phyloP scores from a whole-genome alignment of 1,140 invertebrate genomes.

The Drosophila bocqueti region DNA sequence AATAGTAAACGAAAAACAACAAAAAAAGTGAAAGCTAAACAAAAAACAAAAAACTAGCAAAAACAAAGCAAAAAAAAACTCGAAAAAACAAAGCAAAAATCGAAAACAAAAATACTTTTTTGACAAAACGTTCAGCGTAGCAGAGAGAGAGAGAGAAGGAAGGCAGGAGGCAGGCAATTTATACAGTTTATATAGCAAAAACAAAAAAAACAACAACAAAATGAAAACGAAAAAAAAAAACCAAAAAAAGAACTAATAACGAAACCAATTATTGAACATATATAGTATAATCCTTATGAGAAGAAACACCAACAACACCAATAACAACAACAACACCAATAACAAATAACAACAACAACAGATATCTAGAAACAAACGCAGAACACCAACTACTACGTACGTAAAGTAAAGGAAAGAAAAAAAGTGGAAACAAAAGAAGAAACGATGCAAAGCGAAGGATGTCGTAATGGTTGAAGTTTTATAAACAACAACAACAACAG shows the following conservation, averaged over 20 bases:
- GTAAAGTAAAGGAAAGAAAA: constrained; percentile 26
- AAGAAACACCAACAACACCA: constrained; percentile 23
- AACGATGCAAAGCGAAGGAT: constrained; percentile 6
- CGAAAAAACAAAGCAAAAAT: constrained; percentile 48
- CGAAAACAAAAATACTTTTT: constrained; percentile 56
- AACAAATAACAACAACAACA: background rate
- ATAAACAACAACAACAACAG: constrained; percentile 36
- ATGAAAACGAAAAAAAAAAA: constrained; percentile 15
- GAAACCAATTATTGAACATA: constrained; percentile 45
- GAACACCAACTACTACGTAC: constrained; percentile 69
- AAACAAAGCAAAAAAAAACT: constrained; percentile 50
- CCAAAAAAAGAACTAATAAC: constrained; percentile 29
- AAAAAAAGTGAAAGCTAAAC: constrained; percentile 47
- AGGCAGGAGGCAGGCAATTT: constrained; percentile 55
- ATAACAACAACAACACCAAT: constrained; percentile 2
- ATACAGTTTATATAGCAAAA: constrained; percentile 79
- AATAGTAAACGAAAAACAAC: constrained; percentile 65
- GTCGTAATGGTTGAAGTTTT: constrained; percentile 21
- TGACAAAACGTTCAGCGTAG: constrained; percentile 77
- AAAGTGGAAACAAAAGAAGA: constrained; percentile 18
- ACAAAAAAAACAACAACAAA: constrained; percentile 14
- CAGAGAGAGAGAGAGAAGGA: constrained; percentile 7
- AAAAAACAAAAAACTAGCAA: constrained; percentile 40
- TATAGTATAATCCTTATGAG: constrained; percentile 35
- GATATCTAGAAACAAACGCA: constrained; percentile 32